These are phyloP conservation scores for Amniataba percoides DNA, from an alignment of 2,797 vertebrate genomes.

Conservation along the genomic window DNA sequence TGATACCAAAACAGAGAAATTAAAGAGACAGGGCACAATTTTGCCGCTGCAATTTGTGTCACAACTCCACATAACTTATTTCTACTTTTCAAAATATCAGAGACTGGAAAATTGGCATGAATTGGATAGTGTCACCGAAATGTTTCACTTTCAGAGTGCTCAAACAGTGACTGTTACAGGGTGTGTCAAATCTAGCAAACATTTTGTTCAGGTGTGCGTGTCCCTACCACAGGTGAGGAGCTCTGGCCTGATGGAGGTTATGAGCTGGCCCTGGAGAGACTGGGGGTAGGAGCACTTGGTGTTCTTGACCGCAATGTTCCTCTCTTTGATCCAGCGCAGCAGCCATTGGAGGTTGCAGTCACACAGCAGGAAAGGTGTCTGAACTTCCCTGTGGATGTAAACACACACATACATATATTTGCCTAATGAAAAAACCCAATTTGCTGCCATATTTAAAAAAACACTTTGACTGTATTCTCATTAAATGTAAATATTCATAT, in stretches of 20 bases:
- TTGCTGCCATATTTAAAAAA: no score
- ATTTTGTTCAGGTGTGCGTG: background rate
- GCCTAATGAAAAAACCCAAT: no score
- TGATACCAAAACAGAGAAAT: slow-evolving; percentile 59
- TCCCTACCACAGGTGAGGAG: slow-evolving; percentile 93
- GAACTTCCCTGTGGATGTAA: slow-evolving; percentile 89
- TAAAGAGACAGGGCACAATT: slow-evolving; percentile 63
- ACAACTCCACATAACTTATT: slow-evolving; percentile 28
- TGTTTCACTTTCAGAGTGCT: background rate
- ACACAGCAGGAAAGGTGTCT: slow-evolving; percentile 94
- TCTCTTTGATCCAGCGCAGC: slow-evolving; percentile 92
- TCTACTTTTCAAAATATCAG: slow-evolving; percentile 25
- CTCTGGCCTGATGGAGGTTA: slow-evolving; percentile 89
- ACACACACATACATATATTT: background rate
- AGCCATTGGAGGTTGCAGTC: slow-evolving; percentile 97
- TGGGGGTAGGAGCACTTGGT: slow-evolving; percentile 95
- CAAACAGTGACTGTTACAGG: background rate
- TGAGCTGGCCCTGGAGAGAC: slow-evolving; percentile 90
- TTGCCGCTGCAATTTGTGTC: slow-evolving; percentile 24
- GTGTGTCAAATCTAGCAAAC: background rate
- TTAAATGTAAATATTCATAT: background rate
- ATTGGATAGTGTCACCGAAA: background rate
- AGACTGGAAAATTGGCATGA: slow-evolving; percentile 5
- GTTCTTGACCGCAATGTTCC: slow-evolving; percentile 90
- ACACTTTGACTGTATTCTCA: no score